These are phyloP conservation scores for Argyresthia albistria DNA, from an alignment of 2,888 invertebrate species.

Conservation along the genomic window DNA sequence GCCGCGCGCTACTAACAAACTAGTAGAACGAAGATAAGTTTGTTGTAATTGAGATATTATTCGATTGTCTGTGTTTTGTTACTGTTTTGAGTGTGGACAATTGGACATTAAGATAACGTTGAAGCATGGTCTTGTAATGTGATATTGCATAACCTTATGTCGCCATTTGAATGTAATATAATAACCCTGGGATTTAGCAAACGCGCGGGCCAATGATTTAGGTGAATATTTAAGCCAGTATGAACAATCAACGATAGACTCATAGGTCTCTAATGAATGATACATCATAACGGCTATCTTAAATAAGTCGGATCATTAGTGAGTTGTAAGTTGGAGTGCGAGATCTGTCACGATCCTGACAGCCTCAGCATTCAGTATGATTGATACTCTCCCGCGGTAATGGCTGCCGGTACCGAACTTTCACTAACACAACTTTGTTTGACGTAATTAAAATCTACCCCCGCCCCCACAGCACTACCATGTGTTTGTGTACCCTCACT, in stretches of 20 bases:
- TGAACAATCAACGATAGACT: no score
- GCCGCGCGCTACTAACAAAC: neutral
- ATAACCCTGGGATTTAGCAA: no score
- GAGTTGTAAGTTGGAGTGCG: slow-evolving; percentile 23
- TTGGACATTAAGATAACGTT: no score
- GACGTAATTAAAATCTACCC: slow-evolving; percentile 63
- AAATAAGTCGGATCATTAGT: slow-evolving; percentile 20
- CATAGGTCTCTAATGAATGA: no score
- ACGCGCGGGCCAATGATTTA: no score
- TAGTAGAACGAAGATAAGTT: slow-evolving; percentile 3
- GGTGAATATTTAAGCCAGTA: no score
- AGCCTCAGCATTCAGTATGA: slow-evolving; percentile 8
- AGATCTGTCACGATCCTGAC: slow-evolving; percentile 3
- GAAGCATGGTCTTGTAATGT: no score
- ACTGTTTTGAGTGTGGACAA: no score
- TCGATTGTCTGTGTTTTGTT: neutral
- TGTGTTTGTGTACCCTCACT: neutral
- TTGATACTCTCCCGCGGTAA: slow-evolving; percentile 26
- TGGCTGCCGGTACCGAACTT: slow-evolving; percentile 30
- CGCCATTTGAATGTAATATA: no score
- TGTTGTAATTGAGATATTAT: neutral
- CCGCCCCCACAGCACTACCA: neutral
- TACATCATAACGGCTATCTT: neutral
- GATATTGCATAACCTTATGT: no score
- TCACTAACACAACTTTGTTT: slow-evolving; percentile 50